Conservation (phyloP, 2,797 vertebrate genomes). For the Amphiprion clarkii region DNA sequence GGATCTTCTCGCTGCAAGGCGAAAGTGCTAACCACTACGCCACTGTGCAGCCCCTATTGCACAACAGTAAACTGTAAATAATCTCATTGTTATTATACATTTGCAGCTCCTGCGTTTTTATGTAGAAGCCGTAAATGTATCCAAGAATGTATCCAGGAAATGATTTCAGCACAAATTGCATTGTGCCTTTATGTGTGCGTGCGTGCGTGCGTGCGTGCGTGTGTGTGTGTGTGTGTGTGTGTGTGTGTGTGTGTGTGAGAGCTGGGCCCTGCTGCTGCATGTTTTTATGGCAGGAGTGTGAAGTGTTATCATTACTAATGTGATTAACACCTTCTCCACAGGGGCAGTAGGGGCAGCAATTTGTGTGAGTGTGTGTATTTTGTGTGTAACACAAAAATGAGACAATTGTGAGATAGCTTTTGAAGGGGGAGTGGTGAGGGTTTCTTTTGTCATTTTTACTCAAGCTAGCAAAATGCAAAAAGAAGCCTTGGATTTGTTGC, state of each 20-base stretch:
- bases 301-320: conserved; percentile 78
- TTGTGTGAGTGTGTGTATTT: conserved; percentile 50
- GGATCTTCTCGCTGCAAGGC: too few species aligned
- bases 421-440: neutral
- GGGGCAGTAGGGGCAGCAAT: conserved; percentile 38
- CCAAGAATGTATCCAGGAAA: too few species aligned
- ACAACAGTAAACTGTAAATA: too few species aligned
- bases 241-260: neutral
- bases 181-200: too few species aligned
- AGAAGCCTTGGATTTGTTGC: conserved; percentile 37
- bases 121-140: too few species aligned
- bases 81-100: too few species aligned
- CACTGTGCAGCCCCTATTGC: too few species aligned
- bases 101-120: too few species aligned
- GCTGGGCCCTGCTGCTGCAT: conserved; percentile 41
- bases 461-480: conserved; percentile 41
- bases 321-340: conserved; percentile 71
- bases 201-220: neutral
- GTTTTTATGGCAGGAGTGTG: conserved; percentile 63
- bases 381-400: conserved; percentile 51
- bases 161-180: too few species aligned
- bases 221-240: neutral
- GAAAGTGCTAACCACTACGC: too few species aligned
- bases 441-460: conserved; percentile 38
- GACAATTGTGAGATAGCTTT: conserved; percentile 45